Evolutionary conservation across 2,113 vertebrate species (phyloP).

Genomic region (Leiothrix lutea): DNA sequence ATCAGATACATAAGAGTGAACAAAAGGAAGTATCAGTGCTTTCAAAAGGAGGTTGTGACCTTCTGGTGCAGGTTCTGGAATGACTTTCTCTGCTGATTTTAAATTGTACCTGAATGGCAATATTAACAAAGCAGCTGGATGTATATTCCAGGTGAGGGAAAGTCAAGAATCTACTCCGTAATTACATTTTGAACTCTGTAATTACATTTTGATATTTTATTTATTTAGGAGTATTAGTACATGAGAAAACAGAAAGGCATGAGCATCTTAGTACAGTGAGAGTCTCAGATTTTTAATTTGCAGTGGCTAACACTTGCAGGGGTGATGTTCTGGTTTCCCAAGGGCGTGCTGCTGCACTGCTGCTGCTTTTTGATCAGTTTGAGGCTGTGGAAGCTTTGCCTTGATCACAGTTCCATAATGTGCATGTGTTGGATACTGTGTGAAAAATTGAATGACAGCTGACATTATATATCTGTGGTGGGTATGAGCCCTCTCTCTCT

Average conservation of each 20-base stretch:
- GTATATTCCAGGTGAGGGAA: background rate
- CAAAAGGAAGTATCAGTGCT: slow-evolving; percentile 67
- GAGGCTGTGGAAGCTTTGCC: background rate
- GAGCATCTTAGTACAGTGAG: accelerated
- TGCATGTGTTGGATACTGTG: background rate
- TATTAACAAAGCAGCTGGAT: background rate
- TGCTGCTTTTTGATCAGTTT: background rate
- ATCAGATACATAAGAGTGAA: slow-evolving; percentile 51
- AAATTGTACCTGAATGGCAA: slow-evolving; percentile 52
- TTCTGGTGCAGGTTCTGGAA: slow-evolving; percentile 43
- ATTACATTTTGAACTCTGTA: background rate
- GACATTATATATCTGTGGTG: background rate
- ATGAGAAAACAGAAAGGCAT: background rate
- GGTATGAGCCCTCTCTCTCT: background rate
- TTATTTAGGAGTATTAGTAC: background rate
- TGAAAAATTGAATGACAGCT: background rate
- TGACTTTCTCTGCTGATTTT: slow-evolving; percentile 40
- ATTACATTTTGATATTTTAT: background rate
- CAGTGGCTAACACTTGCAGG: background rate
- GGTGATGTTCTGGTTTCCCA: background rate
- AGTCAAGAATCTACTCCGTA: background rate
- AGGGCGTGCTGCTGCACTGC: background rate
- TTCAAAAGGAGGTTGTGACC: slow-evolving; percentile 62
- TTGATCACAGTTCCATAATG: background rate
- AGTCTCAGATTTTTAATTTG: background rate